Evolutionary conservation across 2,888 invertebrate genomes (phyloP), one percentile per base, ranked within the genome.

Genomic region (Elmis aenea): DNA sequence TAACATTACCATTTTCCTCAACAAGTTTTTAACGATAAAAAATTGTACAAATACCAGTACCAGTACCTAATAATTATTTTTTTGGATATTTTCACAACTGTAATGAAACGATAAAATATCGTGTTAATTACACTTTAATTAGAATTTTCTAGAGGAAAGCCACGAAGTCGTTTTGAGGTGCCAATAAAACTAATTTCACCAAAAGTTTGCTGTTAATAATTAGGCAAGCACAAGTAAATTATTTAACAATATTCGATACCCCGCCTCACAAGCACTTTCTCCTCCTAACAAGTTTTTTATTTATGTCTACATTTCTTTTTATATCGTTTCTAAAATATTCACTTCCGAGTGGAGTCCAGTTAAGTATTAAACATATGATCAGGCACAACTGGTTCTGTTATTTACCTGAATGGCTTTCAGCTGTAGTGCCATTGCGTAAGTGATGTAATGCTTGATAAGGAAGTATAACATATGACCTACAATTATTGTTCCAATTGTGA

Each of bases 261-360:
- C 38, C 29, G 33, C 42, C 41, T 44, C 30, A 38, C 34, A 46
- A 42, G 38, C 34, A 51, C 52, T 52, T 52, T 52, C 52, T 45
- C 52, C 38, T 23, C 43, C 41, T 38, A 46, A 43, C 45, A 35
- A 43, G 41, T 46, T 30, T 35, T 26, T 48, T 46, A 42, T 50
- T 45, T 46, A 33, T 44, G 38, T 43, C 26, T 46, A 41, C 33
- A 33, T 30, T 38, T 38, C 38, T 38, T 38, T 37, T 37, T 38
- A 30, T 24, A 26, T 38, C 27, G 9, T 16, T 33, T 32, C 21
- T 32, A 20, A 38, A 38, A 32, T 38, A 38, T 38, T 33, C 25
- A 38, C 38, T 38, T 38, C 38, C 38, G 38, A 28, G 28, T 33
- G 11, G 13, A 13, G 5, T 3, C 24, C 38, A 31, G 18, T 21